Base-by-base conservation (phyloP, 2,888 invertebrate genomes). In the Lutraria lutraria region DNA sequence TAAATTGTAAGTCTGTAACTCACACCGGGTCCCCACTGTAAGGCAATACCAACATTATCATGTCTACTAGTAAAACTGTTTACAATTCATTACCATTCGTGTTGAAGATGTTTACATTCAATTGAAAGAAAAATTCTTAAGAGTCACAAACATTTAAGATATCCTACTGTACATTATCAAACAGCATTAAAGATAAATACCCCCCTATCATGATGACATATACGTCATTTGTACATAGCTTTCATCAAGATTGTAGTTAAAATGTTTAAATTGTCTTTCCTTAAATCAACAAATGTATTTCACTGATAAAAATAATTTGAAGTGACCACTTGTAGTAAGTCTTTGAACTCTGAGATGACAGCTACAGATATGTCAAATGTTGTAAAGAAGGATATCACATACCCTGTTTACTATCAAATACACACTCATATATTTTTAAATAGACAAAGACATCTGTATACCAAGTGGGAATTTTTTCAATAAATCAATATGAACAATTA, bases 71-170 rank as follows among this genome's bases (percentile, higher is more conserved):
- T 63, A 53, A 81, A 52, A 81, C 63, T 86, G 86, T 86, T 86
- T 86, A 86, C 81, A 63, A 52, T 86, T 81, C 81, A 86, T 86
- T 86, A 86, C 81, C 43, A 52, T 86, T 81, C 81, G 81, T 86
- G 63, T 86, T 81, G 63, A 29, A 81, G 81, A 68, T 86, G 86
- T 86, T 86, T 81, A 86, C 81, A 13, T 53, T 63, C 43, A 31
- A 81, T 52, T 86, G 68, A 81, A 86, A 53, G 60, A 81, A 86
- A 86, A 86, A 53, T 86, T 81, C 68, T 31, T 43, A 34, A 68
- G 53, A 81, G 52, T 68, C 56, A 81, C 81, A 60, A 63, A 25
- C 63, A 31, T 25, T 56, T 31, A 85, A 25, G 80, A 56, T 63
- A 86, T 86, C 34, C 34, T 81, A 56, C 29, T 60, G 76, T 31